phyloP scores from a whole-genome alignment of 1,140 invertebrate species.

The Rhagoletis zephyria region DNA sequence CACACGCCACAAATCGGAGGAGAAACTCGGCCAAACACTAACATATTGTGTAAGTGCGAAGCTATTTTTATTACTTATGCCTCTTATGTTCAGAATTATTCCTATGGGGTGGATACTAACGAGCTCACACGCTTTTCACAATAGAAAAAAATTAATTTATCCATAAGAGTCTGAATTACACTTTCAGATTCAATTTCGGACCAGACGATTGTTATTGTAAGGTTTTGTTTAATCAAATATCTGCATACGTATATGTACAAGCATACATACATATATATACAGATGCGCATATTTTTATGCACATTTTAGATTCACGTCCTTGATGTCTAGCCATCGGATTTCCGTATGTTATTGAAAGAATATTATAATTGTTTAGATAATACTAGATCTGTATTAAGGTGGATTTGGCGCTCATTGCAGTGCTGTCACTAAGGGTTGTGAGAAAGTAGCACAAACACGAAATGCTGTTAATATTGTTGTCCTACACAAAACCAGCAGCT shows the following conservation, averaged over 20 bases:
- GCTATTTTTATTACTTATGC: no score
- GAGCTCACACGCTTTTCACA: not conserved
- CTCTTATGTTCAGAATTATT: not conserved
- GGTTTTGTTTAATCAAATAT: no score
- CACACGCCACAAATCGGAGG: no score
- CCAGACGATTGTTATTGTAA: constrained; percentile 60
- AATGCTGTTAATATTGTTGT: no score
- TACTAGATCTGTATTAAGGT: not conserved
- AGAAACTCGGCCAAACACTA: no score
- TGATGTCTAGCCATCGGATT: constrained; percentile 68
- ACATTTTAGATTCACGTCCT: constrained; percentile 61
- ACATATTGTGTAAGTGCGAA: no score
- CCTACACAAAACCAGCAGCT: no score
- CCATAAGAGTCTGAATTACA: constrained; percentile 64
- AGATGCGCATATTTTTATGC: no score
- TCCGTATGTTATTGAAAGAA: constrained; percentile 66
- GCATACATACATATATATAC: not conserved
- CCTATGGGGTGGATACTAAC: not conserved
- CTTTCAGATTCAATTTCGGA: constrained; percentile 71
- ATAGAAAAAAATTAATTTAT: not conserved
- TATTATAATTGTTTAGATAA: constrained; percentile 20
- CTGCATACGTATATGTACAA: no score
- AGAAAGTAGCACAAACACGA: no score
- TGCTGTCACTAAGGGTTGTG: no score
- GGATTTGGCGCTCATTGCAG: no score